Conservation (phyloP, 2,888 invertebrate species). For the Apodemia zela region DNA sequence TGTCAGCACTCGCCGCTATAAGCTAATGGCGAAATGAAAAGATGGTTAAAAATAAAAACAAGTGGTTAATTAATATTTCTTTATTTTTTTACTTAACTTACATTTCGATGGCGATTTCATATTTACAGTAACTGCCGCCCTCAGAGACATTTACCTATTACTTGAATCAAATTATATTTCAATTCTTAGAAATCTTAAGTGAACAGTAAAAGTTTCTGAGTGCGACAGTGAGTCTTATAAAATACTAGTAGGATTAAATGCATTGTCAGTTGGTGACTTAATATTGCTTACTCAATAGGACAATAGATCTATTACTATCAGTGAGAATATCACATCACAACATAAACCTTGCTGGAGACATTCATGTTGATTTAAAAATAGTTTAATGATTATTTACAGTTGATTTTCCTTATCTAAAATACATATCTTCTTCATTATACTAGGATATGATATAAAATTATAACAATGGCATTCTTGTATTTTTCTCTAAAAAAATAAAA, state of each 20-base stretch:
- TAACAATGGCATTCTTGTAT: constrained; percentile 9
- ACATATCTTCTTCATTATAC: constrained; percentile 10
- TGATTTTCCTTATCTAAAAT: constrained; percentile 6
- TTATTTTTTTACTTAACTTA: constrained; percentile 15
- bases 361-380: not conserved
- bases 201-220: not conserved
- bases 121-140: constrained; percentile 23
- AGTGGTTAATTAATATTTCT: not conserved
- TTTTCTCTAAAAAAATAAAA: constrained; percentile 1
- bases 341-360: constrained; percentile 5
- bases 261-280: constrained; percentile 28
- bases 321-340: constrained; percentile 15
- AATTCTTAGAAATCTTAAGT: not conserved
- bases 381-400: constrained; percentile 5
- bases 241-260: constrained; percentile 30
- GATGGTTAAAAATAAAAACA: not conserved
- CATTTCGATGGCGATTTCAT: constrained; percentile 17
- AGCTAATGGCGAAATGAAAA: not conserved
- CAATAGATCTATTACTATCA: constrained; percentile 6
- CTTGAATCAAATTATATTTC: not conserved
- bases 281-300: constrained; percentile 7
- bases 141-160: not conserved
- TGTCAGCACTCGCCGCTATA: too few relatives aligned
- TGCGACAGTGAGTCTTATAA: constrained; percentile 22
- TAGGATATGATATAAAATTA: constrained; percentile 3